Evolutionary conservation across 2,888 invertebrate genomes (phyloP).

Genomic region (Catonia carolina): DNA sequence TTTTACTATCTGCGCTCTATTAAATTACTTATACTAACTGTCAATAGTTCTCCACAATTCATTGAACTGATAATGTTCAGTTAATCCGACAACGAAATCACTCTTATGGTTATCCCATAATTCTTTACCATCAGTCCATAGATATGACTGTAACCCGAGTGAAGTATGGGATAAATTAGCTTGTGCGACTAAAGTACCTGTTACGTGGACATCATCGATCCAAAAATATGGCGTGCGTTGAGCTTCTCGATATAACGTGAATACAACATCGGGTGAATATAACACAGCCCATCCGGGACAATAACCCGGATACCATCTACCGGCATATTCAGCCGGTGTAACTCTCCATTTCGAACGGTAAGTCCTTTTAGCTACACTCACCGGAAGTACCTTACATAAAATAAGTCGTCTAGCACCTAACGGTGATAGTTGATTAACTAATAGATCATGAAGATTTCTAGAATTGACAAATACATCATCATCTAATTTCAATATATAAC

Average conservation of each 20-base stretch:
- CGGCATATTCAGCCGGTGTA: slow-evolving; percentile 57
- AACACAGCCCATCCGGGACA: slow-evolving; percentile 68
- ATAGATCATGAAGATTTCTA: slow-evolving; percentile 42
- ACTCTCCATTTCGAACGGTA: slow-evolving; percentile 69
- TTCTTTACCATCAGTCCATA: slow-evolving; percentile 12
- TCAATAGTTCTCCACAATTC: neutral
- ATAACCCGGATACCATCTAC: slow-evolving; percentile 61
- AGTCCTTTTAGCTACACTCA: slow-evolving; percentile 49
- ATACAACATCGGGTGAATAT: slow-evolving; percentile 57
- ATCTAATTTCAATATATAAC: slow-evolving; percentile 46
- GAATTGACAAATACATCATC: slow-evolving; percentile 47
- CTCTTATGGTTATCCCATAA: neutral
- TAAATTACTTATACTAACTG: too few relatives aligned
- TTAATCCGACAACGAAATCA: neutral
- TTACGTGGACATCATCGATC: slow-evolving; percentile 77
- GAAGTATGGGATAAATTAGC: slow-evolving; percentile 50
- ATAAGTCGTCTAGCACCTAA: slow-evolving; percentile 54
- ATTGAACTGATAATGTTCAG: slow-evolving; percentile 4
- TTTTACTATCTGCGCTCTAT: too few relatives aligned
- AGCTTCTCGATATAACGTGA: slow-evolving; percentile 52
- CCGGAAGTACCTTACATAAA: slow-evolving; percentile 52
- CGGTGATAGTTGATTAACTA: slow-evolving; percentile 51
- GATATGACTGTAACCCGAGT: neutral
- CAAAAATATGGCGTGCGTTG: slow-evolving; percentile 64
- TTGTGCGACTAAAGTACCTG: slow-evolving; percentile 50